phyloP scores from a whole-genome alignment of 2,797 vertebrate genomes.

The Pantherophis alleghaniensis region DNA sequence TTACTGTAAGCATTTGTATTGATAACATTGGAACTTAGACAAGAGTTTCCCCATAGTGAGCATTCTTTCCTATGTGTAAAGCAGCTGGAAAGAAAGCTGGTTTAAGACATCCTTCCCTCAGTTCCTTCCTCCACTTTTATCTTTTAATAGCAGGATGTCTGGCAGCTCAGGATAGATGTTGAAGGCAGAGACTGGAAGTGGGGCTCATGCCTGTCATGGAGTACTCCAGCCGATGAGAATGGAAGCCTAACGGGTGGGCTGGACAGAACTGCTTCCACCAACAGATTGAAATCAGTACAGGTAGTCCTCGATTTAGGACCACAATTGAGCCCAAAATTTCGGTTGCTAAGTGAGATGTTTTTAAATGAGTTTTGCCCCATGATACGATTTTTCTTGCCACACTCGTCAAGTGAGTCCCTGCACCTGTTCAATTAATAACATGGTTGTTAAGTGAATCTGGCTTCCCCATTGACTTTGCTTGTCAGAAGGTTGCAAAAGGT shows the following conservation, averaged over 20 bases:
- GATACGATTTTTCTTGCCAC: background rate
- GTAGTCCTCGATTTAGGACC: background rate
- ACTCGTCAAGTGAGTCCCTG: background rate
- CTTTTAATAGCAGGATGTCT: background rate
- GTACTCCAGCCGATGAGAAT: background rate
- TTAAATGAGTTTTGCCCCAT: background rate
- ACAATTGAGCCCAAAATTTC: background rate
- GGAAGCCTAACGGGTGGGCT: background rate
- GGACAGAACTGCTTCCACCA: background rate
- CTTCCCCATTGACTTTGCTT: background rate
- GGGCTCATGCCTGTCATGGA: background rate
- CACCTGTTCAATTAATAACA: background rate
- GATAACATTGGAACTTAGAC: background rate
- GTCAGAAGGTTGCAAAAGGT: background rate
- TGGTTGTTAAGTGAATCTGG: background rate
- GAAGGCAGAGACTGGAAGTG: background rate
- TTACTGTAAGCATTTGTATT: background rate
- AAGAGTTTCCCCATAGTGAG: background rate
- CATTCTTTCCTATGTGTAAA: background rate
- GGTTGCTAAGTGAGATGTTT: background rate
- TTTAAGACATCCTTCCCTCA: background rate
- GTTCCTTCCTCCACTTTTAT: background rate
- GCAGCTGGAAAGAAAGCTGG: background rate
- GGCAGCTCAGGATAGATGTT: background rate
- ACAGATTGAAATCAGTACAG: background rate